Percentiles rank a stretch among this genome's conserved stretches.
These are phyloP conservation scores for Byasa hedistus DNA, from an alignment of 2,888 invertebrate species.

Conservation along the genomic window DNA sequence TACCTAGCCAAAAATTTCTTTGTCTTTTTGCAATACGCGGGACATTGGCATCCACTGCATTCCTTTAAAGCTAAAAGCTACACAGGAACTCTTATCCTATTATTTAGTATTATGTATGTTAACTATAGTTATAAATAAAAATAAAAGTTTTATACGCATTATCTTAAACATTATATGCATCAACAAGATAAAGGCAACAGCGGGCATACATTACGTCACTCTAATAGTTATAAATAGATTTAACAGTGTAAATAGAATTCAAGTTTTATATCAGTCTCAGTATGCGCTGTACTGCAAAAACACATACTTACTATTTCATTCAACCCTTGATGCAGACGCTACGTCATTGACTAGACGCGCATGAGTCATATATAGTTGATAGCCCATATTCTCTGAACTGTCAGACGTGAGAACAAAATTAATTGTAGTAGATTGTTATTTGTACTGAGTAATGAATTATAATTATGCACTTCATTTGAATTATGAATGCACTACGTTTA, in stretches of 20 bases:
- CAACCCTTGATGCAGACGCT: slow-evolving; percentile 48
- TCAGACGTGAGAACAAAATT: slow-evolving; percentile 26
- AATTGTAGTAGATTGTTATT: slow-evolving; percentile 3
- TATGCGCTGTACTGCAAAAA: slow-evolving; percentile 40
- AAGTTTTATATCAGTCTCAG: slow-evolving; percentile 14
- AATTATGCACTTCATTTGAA: not conserved
- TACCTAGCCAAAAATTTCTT: slow-evolving; percentile 30
- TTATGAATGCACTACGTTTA: not conserved
- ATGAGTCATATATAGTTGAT: slow-evolving; percentile 56
- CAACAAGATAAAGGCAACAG: not conserved
- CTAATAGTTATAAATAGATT: slow-evolving; percentile 12
- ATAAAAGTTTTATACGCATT: no score
- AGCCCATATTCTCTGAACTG: slow-evolving; percentile 33
- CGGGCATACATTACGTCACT: not conserved
- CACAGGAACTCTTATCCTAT: slow-evolving; percentile 1
- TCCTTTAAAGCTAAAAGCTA: slow-evolving; percentile 6
- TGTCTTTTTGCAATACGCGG: slow-evolving; percentile 17
- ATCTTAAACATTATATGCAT: not conserved
- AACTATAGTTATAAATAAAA: no score
- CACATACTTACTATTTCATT: slow-evolving; percentile 50
- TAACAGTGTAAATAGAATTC: slow-evolving; percentile 9
- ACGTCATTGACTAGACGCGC: slow-evolving; percentile 49
- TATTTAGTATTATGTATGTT: not conserved
- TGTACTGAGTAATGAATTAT: not conserved
- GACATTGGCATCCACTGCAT: slow-evolving; percentile 26